Percentiles rank a stretch among this genome's conserved stretches.
phyloP scores from a whole-genome alignment of 2,888 invertebrate species.

The Troglohyphantes excavatus region DNA sequence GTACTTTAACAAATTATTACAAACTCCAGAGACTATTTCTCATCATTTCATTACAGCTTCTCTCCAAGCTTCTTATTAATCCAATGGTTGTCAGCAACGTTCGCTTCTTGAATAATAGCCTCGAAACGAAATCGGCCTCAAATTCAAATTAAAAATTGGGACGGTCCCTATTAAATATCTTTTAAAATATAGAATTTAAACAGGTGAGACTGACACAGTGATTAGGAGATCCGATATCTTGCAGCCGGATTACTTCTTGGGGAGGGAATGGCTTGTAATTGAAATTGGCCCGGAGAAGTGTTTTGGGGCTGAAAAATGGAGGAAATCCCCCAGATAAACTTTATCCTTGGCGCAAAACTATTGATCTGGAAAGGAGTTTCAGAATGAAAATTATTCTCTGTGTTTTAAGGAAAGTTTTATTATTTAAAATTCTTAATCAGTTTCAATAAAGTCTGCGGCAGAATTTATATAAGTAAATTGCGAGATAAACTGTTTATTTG shows the following conservation, averaged over 20 bases:
- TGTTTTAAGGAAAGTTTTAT: constrained; percentile 3
- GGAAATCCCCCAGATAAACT: not conserved
- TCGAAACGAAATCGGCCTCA: not conserved
- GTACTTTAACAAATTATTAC: too few relatives aligned
- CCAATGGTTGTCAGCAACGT: constrained; percentile 13
- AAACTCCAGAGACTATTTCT: too few relatives aligned
- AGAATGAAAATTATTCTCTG: constrained; percentile 24
- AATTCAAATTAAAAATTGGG: constrained; percentile 26
- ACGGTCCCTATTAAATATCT: not conserved
- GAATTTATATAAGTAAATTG: not conserved
- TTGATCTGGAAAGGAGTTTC: constrained; percentile 14
- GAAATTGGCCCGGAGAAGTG: constrained; percentile 9
- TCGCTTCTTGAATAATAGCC: constrained; percentile 17
- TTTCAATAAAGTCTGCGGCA: not conserved
- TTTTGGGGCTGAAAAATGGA: not conserved
- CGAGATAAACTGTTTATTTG: not conserved
- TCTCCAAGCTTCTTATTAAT: not conserved
- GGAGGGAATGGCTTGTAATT: constrained; percentile 2
- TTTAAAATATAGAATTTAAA: constrained; percentile 44
- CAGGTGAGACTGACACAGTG: constrained; percentile 45
- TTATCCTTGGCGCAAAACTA: constrained; percentile 12
- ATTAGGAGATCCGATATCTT: constrained; percentile 47
- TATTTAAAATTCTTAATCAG: not conserved
- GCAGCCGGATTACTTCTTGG: not conserved
- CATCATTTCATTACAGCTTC: too few relatives aligned